Evolutionary conservation across 2,888 invertebrate genomes (phyloP).

Genomic region (Resseliella maxima): DNA sequence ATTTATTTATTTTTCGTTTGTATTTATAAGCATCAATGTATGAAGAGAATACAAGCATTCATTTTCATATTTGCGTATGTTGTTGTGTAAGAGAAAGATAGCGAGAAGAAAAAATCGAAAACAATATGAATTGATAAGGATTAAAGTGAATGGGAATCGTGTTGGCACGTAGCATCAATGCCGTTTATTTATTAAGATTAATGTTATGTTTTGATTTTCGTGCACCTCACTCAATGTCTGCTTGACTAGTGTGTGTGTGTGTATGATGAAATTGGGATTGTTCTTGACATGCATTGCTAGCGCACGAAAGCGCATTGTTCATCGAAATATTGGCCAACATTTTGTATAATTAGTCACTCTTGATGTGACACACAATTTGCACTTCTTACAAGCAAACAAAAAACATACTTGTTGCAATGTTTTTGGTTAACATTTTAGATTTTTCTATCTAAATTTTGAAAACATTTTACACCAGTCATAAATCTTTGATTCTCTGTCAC

Average conservation of each 20-base stretch:
- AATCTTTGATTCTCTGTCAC: not conserved
- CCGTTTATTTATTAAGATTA: conserved; percentile 41
- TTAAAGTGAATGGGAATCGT: conserved; percentile 48
- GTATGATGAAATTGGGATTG: not conserved
- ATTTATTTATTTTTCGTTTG: conserved; percentile 13
- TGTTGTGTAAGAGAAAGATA: too few relatives aligned
- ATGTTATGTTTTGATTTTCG: conserved; percentile 46
- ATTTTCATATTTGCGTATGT: not conserved
- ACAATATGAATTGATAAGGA: conserved; percentile 51
- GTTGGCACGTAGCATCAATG: conserved; percentile 48
- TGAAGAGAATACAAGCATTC: not conserved
- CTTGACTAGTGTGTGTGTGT: not conserved
- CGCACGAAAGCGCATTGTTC: not conserved
- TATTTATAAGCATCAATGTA: not conserved
- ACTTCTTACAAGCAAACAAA: not conserved
- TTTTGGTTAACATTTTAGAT: not conserved
- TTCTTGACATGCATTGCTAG: not conserved
- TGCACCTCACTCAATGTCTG: not conserved
- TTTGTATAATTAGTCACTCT: conserved; percentile 37
- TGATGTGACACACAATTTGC: not conserved
- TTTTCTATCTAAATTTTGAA: not conserved
- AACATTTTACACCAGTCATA: not conserved
- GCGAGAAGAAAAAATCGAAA: conserved; percentile 33
- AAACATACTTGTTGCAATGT: not conserved
- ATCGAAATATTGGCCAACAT: not conserved